Evolutionary conservation across 1,140 invertebrate genomes (phyloP).

Genomic region (Oscheius sp.): DNA sequence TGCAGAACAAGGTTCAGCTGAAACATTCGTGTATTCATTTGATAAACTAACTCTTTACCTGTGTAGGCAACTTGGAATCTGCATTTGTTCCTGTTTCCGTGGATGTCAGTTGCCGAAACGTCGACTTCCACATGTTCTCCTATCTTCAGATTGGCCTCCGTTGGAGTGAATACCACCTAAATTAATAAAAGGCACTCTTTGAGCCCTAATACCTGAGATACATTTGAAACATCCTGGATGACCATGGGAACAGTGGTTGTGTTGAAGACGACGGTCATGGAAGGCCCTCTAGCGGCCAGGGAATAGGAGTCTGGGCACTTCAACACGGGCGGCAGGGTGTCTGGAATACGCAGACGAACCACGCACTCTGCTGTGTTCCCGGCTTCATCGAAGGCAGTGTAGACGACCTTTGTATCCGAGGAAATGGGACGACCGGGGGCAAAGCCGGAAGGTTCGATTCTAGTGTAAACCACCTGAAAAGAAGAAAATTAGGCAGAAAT

Average conservation of each 20-base stretch:
- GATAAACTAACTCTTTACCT: conserved; percentile 28
- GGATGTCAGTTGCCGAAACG: conserved; percentile 81
- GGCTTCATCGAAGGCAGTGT: conserved; percentile 91
- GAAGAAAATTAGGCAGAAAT: no score
- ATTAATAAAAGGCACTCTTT: not conserved
- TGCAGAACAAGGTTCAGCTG: conserved; percentile 87
- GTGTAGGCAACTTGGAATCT: conserved; percentile 80
- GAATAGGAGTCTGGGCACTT: conserved; percentile 93
- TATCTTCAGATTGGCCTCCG: conserved; percentile 80
- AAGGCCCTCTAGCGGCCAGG: conserved; percentile 79
- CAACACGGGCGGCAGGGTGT: conserved; percentile 86
- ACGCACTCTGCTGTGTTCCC: conserved; percentile 94
- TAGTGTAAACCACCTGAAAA: conserved; percentile 75
- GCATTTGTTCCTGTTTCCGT: conserved; percentile 83
- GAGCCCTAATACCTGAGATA: conserved; percentile 64
- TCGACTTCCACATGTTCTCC: conserved; percentile 91
- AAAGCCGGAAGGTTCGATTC: conserved; percentile 85
- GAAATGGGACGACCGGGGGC: conserved; percentile 77
- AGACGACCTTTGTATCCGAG: conserved; percentile 82
- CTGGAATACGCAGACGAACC: conserved; percentile 68
- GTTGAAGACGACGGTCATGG: conserved; percentile 86
- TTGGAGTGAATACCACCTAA: conserved; percentile 73
- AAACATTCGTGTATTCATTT: conserved; percentile 62
- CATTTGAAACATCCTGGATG: conserved; percentile 82
- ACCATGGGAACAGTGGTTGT: conserved; percentile 81